Evolutionary conservation across 2,888 invertebrate species (phyloP).

Genomic region (Synanthedon formicaeformis): DNA sequence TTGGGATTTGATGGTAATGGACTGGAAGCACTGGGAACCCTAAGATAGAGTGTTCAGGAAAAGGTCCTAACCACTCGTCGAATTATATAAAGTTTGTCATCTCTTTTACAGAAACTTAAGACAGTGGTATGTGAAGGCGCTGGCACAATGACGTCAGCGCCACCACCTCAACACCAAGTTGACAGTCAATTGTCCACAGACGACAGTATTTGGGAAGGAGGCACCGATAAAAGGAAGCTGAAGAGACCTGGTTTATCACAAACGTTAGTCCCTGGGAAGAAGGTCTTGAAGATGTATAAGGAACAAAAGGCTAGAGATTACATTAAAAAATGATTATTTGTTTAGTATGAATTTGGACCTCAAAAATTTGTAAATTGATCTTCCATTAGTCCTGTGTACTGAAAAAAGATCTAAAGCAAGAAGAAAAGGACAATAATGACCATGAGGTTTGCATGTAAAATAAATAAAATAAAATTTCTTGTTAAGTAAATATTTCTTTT

Average conservation of each 20-base stretch:
- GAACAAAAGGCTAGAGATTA: conserved; percentile 69
- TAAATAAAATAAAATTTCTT: too few relatives aligned
- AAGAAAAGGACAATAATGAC: too few relatives aligned
- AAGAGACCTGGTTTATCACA: conserved; percentile 85
- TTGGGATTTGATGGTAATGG: too few relatives aligned
- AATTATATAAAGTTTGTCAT: conserved; percentile 1
- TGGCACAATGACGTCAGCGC: conserved; percentile 44
- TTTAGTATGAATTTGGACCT: neutral
- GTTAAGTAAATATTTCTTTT: too few relatives aligned
- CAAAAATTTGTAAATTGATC: too few relatives aligned
- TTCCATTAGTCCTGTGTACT: too few relatives aligned
- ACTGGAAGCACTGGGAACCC: too few relatives aligned
- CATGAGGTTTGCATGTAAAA: too few relatives aligned
- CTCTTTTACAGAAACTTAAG: conserved; percentile 44
- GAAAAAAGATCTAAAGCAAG: too few relatives aligned
- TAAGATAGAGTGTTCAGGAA: too few relatives aligned
- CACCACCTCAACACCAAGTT: conserved; percentile 31
- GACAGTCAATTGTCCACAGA: conserved; percentile 36
- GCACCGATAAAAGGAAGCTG: conserved; percentile 69
- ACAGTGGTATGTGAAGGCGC: conserved; percentile 52
- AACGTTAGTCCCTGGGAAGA: conserved; percentile 84
- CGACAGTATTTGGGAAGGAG: conserved; percentile 62
- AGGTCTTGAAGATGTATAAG: conserved; percentile 83
- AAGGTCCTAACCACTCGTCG: too few relatives aligned
- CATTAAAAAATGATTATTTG: conserved; percentile 24